Base-by-base conservation (phyloP, 35 echinoderm and acorn worm species). In the Lytechinus pictus region DNA sequence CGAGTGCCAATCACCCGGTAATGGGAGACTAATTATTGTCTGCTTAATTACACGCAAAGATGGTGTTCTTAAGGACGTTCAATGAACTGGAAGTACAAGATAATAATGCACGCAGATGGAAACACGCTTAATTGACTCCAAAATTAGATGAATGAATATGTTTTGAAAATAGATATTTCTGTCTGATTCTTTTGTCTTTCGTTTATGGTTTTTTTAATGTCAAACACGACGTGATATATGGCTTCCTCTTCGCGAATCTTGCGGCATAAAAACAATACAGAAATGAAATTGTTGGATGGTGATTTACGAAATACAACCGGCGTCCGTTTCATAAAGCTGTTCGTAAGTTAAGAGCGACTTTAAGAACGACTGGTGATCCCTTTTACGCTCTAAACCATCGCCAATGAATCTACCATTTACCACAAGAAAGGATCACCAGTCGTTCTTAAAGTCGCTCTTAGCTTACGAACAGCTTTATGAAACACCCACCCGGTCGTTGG, bases 161-260 rank as follows among this genome's bases (percentile, higher is more conserved):
- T 79, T 79, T n/a, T 79, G 66, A 79, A 79, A 79, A 79, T 79
- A 79, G 66, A 79, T 79, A 79, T 79, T 79, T 79, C 5, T 79
- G 66, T 79, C 4, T 79, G 66, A 16, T 79, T 79, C 16, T 24
- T 79, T 79, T 16, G 19, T 79, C 66, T 79, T 79, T 79, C n/a
- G 66, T 79, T 79, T 24, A 24, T 79, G 19, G 19, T 79, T 79
- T 24, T 8, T 79, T n/a, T 3, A 7, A 16, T 79, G 66, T 79
- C 66, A 79, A 79, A 19, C n/a, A 8, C 6, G 66, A 44, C 33
- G 21, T 79, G 66, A 79, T 79, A 0, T 79, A 79, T 79, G 66
- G 66, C 66, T 79, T 79, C 66, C 66, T 79, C 66, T 16, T 24
- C 6, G 19, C 21, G 66, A 79, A 6, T 79, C 61, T 79, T 79